Base-by-base conservation (phyloP, 2,797 vertebrate species). In the Ataeniobius toweri region DNA sequence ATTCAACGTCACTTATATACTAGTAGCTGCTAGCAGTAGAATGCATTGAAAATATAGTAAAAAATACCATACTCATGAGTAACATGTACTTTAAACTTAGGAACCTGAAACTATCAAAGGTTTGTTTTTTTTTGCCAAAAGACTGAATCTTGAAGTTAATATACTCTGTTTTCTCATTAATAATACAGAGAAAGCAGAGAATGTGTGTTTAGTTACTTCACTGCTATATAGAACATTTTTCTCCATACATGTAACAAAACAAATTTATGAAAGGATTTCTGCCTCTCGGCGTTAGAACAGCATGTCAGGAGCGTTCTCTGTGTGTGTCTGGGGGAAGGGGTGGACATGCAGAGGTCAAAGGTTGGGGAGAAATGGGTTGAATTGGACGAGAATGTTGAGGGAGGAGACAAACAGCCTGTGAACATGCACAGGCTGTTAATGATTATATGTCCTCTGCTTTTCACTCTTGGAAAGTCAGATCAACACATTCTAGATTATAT, bases 271-370 rank as follows among this genome's bases (percentile, higher is more conserved):
- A 48, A n/a, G 7, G 41, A 8, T 26, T 46, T 69, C 20, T 20
- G 5, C 18, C 16, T 53, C 36, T 68, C 50, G 2, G 48, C 39
- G 9, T 75, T 58, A 73, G 68, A 78, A 67, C 59, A 75, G 39
- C 26, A 28, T 31, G 67, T 76, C 56, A 73, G 50, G 78, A 69
- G 79, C 22, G 28, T 12, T 9, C 13, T 75, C 59, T 56, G 48
- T 58, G 77, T 86, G 83, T 86, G 83, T 76, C 58, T 80, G 73
- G 85, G 89, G 89, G 88, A 87, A 86, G 80, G 89, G 88, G 89
- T 79, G 69, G 41, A 63, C 65, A 81, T 84, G 81, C 28, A 13
- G 75, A 82, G 90, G 88, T 91, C 88, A 91, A 87, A 91, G 85
- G 83, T 84, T 86, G 81, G 53, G 53, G 63, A 82, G 78, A 77